These are phyloP conservation scores for Halcyon leucocephala DNA, from an alignment of 2,797 vertebrate genomes.

Conservation along the genomic window DNA sequence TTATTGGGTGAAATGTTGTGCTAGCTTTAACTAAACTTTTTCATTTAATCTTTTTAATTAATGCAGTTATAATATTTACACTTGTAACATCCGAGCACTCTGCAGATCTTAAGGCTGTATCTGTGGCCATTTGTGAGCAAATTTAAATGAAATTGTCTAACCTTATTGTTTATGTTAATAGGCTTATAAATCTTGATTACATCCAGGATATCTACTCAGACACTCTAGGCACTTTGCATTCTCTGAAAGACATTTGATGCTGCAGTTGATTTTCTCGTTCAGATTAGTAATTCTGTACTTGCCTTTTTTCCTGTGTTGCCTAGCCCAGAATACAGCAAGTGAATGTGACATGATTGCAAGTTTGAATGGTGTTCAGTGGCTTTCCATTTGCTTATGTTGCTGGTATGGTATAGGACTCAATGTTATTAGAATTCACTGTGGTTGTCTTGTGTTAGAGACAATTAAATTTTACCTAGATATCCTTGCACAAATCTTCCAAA, in stretches of 20 bases:
- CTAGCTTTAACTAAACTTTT: background rate
- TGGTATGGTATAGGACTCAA: background rate
- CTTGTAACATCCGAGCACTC: background rate
- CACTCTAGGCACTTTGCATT: background rate
- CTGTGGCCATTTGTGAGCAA: background rate
- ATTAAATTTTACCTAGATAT: background rate
- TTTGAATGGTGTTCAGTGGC: background rate
- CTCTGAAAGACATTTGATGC: background rate
- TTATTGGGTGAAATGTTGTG: background rate
- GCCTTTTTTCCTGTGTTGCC: background rate
- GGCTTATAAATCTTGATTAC: background rate
- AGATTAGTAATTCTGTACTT: background rate
- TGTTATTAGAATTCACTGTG: background rate
- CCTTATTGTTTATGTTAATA: background rate
- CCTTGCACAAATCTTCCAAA: background rate
- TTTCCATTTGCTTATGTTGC: background rate
- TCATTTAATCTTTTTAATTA: background rate
- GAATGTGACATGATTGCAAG: background rate
- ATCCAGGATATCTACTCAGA: background rate
- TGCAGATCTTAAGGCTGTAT: background rate
- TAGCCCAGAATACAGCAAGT: background rate
- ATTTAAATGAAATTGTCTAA: background rate
- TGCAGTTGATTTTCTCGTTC: background rate
- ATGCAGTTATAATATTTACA: background rate
- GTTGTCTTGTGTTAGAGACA: background rate